Evolutionary conservation across 2,797 vertebrate genomes (phyloP).

Genomic region (Lophotriccus pileatus): DNA sequence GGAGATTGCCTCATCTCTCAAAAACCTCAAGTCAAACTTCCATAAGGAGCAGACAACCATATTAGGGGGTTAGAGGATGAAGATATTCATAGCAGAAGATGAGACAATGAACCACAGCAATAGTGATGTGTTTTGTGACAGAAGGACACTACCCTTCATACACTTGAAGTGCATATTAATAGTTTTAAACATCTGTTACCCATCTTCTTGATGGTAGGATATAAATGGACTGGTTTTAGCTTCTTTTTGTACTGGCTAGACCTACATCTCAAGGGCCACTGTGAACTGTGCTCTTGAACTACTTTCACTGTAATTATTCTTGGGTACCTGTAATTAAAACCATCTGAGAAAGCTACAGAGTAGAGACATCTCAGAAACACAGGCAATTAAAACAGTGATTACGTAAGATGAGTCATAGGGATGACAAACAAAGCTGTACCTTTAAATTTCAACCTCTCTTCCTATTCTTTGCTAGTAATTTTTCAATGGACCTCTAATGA

Average conservation of each 20-base stretch:
- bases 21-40: not conserved
- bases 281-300: not conserved
- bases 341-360: not conserved
- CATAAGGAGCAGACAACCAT: not conserved
- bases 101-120: constrained; percentile 9
- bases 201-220: constrained; percentile 6
- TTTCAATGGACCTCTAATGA: not conserved
- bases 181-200: constrained; percentile 21
- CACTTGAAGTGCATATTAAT: not conserved
- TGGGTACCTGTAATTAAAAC: constrained; percentile 7
- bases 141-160: not conserved
- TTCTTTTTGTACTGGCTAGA: not conserved
- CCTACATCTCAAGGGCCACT: not conserved
- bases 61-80: not conserved
- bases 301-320: not conserved
- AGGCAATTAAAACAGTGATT: not conserved
- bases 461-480: not conserved
- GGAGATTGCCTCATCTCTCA: not conserved
- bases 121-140: constrained; percentile 6
- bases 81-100: constrained; percentile 8
- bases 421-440: not conserved
- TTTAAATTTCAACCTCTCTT: not conserved
- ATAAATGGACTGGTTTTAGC: not conserved
- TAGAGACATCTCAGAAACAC: not conserved
- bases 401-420: not conserved